phyloP scores from a whole-genome alignment of 1,140 invertebrate genomes.

The Metopolophium dirhodum region DNA sequence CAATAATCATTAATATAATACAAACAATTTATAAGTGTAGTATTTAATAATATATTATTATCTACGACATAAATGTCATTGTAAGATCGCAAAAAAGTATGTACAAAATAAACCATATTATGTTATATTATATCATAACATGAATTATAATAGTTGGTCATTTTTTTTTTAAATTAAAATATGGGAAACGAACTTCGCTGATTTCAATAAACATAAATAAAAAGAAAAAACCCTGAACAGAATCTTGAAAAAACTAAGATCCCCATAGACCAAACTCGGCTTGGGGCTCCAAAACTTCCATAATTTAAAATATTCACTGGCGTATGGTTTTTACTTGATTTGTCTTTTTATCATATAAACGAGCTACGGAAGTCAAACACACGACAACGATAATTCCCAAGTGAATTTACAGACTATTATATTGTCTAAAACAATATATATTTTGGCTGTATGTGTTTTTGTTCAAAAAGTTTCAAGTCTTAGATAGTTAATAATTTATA shows the following conservation, averaged over 20 bases:
- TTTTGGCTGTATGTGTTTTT: not conserved
- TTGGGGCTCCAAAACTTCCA: not conserved
- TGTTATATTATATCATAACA: not conserved
- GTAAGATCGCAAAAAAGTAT: not conserved
- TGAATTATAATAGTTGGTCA: not conserved
- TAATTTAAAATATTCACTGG: slow-evolving; percentile 13
- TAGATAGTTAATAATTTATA: slow-evolving; percentile 5
- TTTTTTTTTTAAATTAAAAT: not conserved
- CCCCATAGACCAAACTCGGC: not conserved
- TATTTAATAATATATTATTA: not conserved
- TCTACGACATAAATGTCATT: not conserved
- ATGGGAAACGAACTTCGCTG: not conserved
- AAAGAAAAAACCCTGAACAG: not conserved
- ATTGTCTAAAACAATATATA: not conserved
- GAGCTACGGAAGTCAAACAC: not conserved
- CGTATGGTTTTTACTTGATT: not conserved
- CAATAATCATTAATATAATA: not conserved
- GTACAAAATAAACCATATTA: not conserved
- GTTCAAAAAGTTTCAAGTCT: not conserved
- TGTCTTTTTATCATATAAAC: not conserved
- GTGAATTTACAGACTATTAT: slow-evolving; percentile 29
- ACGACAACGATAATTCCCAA: not conserved
- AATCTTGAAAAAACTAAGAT: not conserved
- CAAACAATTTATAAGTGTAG: not conserved
- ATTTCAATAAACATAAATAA: not conserved